Base-by-base conservation (phyloP, 2,888 invertebrate genomes). In the Tetramorium bicarinatum region DNA sequence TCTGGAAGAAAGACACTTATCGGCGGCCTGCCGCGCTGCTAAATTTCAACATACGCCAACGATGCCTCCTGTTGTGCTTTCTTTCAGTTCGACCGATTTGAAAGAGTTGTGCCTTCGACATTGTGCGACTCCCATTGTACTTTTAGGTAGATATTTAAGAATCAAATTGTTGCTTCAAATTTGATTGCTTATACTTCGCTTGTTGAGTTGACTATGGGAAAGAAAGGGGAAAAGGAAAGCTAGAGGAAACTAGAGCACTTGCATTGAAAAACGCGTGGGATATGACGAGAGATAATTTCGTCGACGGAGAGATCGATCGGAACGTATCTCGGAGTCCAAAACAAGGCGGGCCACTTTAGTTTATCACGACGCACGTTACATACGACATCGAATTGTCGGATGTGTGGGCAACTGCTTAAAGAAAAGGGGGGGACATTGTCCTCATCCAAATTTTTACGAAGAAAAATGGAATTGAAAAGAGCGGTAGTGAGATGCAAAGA, bases 31-130 rank as follows among this genome's bases (percentile, higher is more conserved):
- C 61, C 44, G 34, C 54, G 67, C 83, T 86, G 87, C 69, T 77
- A 71, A 82, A 82, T 89, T 76, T 84, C 82, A 74, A 75, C 85
- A 83, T 85, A 86, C 75, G 88, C 87, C 87, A 87, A 87, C 74
- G 86, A 90, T 89, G 89, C 87, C 90, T 87, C 89, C 89, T 85
- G 87, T 88, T 88, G 88, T 87, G 89, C 89, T 88, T 90, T 90
- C 87, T 90, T 90, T 90, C 88, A 88, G 88, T 90, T 90, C 82
- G 74, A 84, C 77, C 84, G 84, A 86, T 89, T 90, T 83, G 75
- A 87, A 87, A 90, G 85, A 88, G 89, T 90, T 90, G 90, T 90
- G 90, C 90, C 90, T 89, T 90, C 77, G 86, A 90, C 87, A 87
- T 88, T 82, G 89, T 88, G 83, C 90, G 90, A 88, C 90, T 90